Evolutionary conservation across 2,888 invertebrate genomes (phyloP).

Genomic region (Scaptodrosophila latifasciaeformis): DNA sequence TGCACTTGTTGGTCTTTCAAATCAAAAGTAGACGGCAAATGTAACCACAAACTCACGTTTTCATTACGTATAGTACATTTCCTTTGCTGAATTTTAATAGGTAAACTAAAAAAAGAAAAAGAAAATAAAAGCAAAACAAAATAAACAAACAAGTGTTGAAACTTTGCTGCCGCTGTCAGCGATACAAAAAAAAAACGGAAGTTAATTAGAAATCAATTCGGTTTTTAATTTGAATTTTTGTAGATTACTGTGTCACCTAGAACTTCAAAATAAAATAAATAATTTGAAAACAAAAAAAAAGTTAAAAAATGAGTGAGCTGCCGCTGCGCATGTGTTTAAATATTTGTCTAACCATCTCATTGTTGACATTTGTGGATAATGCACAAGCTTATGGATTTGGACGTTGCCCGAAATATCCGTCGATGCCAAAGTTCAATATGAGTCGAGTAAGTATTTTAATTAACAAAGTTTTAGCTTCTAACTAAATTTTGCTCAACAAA

Average conservation of each 20-base stretch:
- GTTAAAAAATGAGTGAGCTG: constrained; percentile 31
- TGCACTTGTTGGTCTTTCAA: constrained; percentile 29
- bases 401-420: constrained; percentile 81
- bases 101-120: background rate
- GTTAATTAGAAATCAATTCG: constrained; percentile 31
- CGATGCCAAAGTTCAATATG: constrained; percentile 81
- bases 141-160: constrained; percentile 10
- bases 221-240: constrained; percentile 20
- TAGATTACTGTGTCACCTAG: background rate
- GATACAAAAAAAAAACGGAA: constrained; percentile 23
- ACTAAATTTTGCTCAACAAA: no score
- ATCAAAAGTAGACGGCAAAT: constrained; percentile 11
- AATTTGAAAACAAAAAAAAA: constrained; percentile 6
- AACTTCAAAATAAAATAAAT: constrained; percentile 1
- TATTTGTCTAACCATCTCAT: constrained; percentile 28
- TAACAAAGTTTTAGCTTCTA: background rate
- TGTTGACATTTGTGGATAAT: constrained; percentile 32
- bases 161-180: no score
- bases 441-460: constrained; percentile 77
- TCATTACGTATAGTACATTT: constrained; percentile 56
- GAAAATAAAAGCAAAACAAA: constrained; percentile 7
- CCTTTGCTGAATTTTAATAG: constrained; percentile 49
- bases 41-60: constrained; percentile 54
- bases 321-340: constrained; percentile 17
- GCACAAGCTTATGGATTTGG: constrained; percentile 77